Conservation (phyloP, 2,113 vertebrate species). For the Phrynocephalus versicolor region DNA sequence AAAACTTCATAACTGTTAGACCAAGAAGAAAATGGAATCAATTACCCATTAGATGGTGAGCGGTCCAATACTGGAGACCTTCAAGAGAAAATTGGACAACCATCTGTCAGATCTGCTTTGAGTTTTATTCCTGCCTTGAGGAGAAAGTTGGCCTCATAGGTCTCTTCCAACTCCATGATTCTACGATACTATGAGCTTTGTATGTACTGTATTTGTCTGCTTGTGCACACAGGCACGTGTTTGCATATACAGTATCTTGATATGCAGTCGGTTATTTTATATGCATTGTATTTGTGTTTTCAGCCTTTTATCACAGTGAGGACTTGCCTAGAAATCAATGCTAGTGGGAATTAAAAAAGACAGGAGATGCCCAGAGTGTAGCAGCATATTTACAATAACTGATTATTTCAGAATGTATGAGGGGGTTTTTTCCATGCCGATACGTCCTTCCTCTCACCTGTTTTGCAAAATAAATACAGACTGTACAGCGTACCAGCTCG, state of each 20-base stretch:
- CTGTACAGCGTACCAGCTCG: not conserved
- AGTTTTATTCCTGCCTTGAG: no score
- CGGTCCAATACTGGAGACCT: no score
- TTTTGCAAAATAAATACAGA: conserved; percentile 7
- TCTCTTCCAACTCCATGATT: no score
- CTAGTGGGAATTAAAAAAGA: not conserved
- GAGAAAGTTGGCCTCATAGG: no score
- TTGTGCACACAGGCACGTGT: not conserved
- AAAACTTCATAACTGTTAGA: no score
- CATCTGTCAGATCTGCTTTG: no score
- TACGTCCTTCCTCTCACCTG: not conserved
- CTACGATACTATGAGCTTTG: no score
- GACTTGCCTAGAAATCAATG: not conserved
- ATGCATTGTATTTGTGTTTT: not conserved
- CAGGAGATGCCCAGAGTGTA: not conserved
- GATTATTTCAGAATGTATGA: not conserved
- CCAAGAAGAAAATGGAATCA: no score
- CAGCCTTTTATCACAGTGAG: not conserved
- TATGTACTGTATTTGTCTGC: not conserved
- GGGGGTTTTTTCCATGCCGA: conserved; percentile 7
- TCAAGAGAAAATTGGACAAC: no score
- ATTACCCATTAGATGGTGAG: no score
- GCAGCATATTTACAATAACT: not conserved
- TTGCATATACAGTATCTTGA: no score
- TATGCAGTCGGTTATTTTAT: not conserved